Conservation (phyloP, 2,888 invertebrate genomes). For the Adelognathus sp. region DNA sequence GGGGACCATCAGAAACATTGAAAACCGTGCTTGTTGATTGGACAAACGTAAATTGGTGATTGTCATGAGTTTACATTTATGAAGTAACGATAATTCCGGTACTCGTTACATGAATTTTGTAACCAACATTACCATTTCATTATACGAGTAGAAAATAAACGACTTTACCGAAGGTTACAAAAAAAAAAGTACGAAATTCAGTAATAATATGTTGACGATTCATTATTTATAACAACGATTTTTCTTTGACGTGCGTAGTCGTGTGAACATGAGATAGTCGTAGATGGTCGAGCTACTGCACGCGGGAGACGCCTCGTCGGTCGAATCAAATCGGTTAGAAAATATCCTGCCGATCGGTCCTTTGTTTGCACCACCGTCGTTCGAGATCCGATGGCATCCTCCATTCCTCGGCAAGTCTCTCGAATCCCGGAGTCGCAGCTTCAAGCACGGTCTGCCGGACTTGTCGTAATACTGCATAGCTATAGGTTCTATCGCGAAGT, state of each 20-base stretch:
- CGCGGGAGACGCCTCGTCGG: conserved; percentile 23
- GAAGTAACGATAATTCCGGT: too few relatives aligned
- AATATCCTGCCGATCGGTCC: conserved; percentile 50
- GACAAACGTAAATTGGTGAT: too few relatives aligned
- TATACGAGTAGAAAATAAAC: too few relatives aligned
- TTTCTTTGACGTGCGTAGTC: background rate
- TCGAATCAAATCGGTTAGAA: conserved; percentile 23
- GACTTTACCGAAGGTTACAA: too few relatives aligned
- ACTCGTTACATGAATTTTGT: too few relatives aligned
- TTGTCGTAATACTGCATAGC: conserved; percentile 56
- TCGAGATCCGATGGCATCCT: background rate
- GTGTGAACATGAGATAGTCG: conserved; percentile 23
- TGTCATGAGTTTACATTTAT: too few relatives aligned
- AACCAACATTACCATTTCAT: too few relatives aligned
- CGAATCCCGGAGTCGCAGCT: conserved; percentile 62
- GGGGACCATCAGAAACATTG: too few relatives aligned
- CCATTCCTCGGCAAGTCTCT: conserved; percentile 62
- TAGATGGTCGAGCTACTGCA: conserved; percentile 32
- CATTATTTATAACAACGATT: background rate
- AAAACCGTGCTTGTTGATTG: too few relatives aligned
- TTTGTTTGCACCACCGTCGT: background rate
- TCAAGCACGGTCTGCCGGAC: conserved; percentile 40
- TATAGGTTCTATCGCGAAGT: conserved; percentile 21
- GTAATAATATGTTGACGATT: too few relatives aligned
- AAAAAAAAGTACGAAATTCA: too few relatives aligned